Conservation (phyloP, 1,140 invertebrate species). For the Mercenaria mercenaria region DNA sequence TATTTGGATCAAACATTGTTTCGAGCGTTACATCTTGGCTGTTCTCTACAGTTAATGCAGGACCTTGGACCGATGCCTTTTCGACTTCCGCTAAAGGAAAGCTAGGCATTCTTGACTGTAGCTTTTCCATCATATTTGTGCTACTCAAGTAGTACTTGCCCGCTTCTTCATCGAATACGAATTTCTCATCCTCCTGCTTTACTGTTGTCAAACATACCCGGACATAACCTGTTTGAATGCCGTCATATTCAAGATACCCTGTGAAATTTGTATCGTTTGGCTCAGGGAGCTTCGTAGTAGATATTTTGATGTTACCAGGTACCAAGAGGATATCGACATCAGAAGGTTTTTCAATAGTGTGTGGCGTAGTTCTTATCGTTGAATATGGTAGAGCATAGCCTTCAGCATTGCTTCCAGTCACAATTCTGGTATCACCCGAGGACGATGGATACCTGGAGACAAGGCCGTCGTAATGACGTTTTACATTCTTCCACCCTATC, state of each 20-base stretch:
- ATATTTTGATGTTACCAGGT: not conserved
- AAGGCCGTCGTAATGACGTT: not conserved
- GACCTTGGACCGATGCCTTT: slow-evolving; percentile 25
- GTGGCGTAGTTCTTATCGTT: not conserved
- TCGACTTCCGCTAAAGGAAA: not conserved
- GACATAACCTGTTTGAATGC: not conserved
- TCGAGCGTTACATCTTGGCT: not conserved
- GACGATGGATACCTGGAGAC: too few relatives aligned
- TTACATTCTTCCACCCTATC: slow-evolving; percentile 22
- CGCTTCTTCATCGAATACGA: not conserved
- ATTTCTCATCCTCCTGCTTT: not conserved
- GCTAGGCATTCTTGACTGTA: not conserved
- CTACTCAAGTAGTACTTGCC: slow-evolving; percentile 11
- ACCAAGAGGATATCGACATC: slow-evolving; percentile 10
- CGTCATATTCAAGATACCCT: not conserved
- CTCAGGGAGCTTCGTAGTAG: not conserved
- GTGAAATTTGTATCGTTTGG: not conserved
- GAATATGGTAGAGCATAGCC: not conserved
- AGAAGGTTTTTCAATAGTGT: not conserved
- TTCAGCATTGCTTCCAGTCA: slow-evolving; percentile 16
- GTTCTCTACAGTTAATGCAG: slow-evolving; percentile 49
- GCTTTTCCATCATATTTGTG: not conserved
- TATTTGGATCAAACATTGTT: not conserved
- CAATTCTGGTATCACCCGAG: not conserved
- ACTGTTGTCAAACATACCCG: not conserved